A percentile compares a stretch with the other conserved stretches of the same genome.
Evolutionary conservation across 2,888 invertebrate species (phyloP).

Genomic region (Drosophila helvetica): DNA sequence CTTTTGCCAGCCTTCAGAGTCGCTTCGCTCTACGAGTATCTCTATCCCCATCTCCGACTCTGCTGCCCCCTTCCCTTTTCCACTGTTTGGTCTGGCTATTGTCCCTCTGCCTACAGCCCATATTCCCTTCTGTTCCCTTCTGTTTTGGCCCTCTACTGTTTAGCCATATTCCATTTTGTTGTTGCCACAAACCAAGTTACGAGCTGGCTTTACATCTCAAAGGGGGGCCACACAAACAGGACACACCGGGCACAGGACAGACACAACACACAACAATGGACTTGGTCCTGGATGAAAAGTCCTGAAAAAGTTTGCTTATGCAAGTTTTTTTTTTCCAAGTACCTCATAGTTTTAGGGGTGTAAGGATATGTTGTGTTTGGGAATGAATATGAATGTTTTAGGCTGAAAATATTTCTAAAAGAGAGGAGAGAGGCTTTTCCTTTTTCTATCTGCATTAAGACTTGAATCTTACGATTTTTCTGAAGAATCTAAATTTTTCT

Average conservation of each 20-base stretch:
- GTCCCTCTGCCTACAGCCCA: conserved; percentile 21
- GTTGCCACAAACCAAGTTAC: conserved; percentile 57
- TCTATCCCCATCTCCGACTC: conserved; percentile 45
- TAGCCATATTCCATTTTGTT: conserved; percentile 59
- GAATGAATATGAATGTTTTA: no score
- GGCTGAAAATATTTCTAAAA: no score
- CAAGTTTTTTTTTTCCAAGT: conserved; percentile 56
- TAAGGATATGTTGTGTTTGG: neutral
- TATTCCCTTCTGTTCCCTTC: neutral
- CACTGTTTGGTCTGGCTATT: conserved; percentile 5
- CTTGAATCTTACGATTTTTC: no score
- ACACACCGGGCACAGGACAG: conserved; percentile 13
- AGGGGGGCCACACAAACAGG: conserved; percentile 8
- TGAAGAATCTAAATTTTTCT: no score
- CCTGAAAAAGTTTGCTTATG: conserved; percentile 54
- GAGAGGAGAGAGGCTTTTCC: no score
- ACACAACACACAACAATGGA: conserved; percentile 54
- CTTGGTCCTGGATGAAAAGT: conserved; percentile 58
- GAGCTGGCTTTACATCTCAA: conserved; percentile 53
- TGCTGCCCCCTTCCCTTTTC: neutral
- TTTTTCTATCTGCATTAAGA: no score
- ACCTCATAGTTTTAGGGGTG: neutral
- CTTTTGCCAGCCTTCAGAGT: conserved; percentile 38
- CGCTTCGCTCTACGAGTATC: conserved; percentile 17
- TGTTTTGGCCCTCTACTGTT: conserved; percentile 30